A percentile compares a stretch with the other conserved stretches of the same genome.
These are phyloP conservation scores for Acronicta alni DNA, from an alignment of 2,888 invertebrate species.

Conservation along the genomic window DNA sequence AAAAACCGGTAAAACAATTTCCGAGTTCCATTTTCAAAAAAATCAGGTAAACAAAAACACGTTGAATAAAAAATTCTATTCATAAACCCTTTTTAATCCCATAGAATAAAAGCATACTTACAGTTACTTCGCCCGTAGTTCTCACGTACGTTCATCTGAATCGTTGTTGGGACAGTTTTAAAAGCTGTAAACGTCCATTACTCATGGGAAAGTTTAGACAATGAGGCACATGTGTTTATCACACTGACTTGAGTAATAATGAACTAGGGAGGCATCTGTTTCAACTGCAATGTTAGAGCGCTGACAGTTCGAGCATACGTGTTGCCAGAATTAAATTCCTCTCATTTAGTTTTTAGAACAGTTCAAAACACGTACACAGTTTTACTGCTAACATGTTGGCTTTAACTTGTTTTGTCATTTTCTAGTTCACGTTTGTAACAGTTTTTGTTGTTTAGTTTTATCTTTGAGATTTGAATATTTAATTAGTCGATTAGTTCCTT, in stretches of 20 bases:
- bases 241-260: constrained; percentile 67
- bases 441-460: constrained; percentile 30
- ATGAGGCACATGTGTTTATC: constrained; percentile 70
- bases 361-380: constrained; percentile 25
- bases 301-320: constrained; percentile 31
- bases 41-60: not conserved
- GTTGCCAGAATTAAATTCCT: constrained; percentile 40
- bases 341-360: constrained; percentile 53
- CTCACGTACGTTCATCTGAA: constrained; percentile 41
- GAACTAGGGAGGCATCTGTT: constrained; percentile 47
- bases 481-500: not conserved
- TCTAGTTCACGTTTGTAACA: constrained; percentile 27
- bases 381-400: constrained; percentile 27
- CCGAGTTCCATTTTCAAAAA: not conserved
- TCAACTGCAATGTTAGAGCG: constrained; percentile 33
- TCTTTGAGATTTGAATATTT: constrained; percentile 9
- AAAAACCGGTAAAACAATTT: too few relatives aligned
- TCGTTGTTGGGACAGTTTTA: constrained; percentile 52
- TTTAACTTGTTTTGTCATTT: constrained; percentile 45
- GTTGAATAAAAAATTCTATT: not conserved
- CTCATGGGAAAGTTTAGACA: constrained; percentile 71
- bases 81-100: constrained; percentile 17
- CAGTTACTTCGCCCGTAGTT: constrained; percentile 28
- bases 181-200: constrained; percentile 64
- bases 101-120: constrained; percentile 20